Base-by-base conservation (phyloP, 2,888 invertebrate genomes). In the Anodontia alba region DNA sequence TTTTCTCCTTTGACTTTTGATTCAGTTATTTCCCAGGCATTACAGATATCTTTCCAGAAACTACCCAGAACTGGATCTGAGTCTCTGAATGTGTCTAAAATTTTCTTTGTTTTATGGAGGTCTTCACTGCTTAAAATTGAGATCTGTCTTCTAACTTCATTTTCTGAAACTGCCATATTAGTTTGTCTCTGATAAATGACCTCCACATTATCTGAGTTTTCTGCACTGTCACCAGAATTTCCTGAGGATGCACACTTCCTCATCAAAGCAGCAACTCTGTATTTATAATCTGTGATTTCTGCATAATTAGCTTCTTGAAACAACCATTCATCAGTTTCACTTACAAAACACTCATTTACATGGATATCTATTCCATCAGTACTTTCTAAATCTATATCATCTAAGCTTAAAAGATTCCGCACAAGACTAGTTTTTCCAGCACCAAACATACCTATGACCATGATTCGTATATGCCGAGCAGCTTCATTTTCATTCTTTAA, bases 391-490 rank as follows among this genome's bases (percentile, higher is more conserved):
- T 23, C 43, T 20, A 12, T 36, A 0, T 69, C 33, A 10, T 54
- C 23, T 1, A 20, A 15, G 17, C 23, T 31, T 57, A 81, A 26
- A 23, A 79, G 46, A 33, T 80, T 83, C 33, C 62, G 43, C 2
- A 83, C 74, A 20, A 83, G 77, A 23, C 76, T 72, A n/a, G 83
- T 83, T 72, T 83, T 83, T 29, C 83, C 83, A 33, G 79, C 83
- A n/a, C 36, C 67, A 79, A 74, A 83, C 83, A 80, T 79, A n/a
- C 83, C 83, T 12, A 83, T 75, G 17, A 83, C 74, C 83, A 83
- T 83, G 1, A 83, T 31, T 36, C 83, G 42, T 29, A 83, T 77
- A 67, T 74, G 68, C 36, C 62, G 76, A 0, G 76, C 70, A 3
- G 46, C n/a, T 57, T 80, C 73, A 17, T 20, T 36, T n/a, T 76